Percentiles rank a stretch among this genome's conserved stretches.
Conservation (phyloP, 1,140 invertebrate species). For the Thaumetopoea pityocampa region DNA sequence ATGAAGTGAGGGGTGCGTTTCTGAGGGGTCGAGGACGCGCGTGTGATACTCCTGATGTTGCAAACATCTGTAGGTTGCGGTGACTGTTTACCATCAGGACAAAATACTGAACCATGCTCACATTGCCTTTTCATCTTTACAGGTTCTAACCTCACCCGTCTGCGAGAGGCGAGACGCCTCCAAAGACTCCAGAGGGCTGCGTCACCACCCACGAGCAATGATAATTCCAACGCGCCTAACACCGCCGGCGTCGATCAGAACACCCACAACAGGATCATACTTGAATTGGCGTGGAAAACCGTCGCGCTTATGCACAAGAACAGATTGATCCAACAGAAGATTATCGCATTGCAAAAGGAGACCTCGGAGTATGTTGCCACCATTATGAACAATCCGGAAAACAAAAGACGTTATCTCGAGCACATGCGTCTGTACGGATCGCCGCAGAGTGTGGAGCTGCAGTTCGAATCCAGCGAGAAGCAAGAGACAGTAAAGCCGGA, state of each 20-base stretch:
- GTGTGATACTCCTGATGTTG: too few relatives aligned
- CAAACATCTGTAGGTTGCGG: too few relatives aligned
- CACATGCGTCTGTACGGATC: slow-evolving; percentile 34
- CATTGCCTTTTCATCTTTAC: slow-evolving; percentile 32
- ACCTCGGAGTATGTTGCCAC: slow-evolving; percentile 56
- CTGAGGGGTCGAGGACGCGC: too few relatives aligned
- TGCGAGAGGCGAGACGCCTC: slow-evolving; percentile 52
- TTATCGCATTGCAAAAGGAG: slow-evolving; percentile 59
- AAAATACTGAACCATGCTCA: too few relatives aligned
- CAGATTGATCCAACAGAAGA: slow-evolving; percentile 62
- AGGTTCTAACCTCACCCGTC: slow-evolving; percentile 53
- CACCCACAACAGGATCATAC: slow-evolving; percentile 55
- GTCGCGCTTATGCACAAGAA: slow-evolving; percentile 64
- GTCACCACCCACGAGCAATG: slow-evolving; percentile 26
- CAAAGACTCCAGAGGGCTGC: slow-evolving; percentile 43
- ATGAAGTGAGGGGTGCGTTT: too few relatives aligned
- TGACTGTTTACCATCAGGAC: too few relatives aligned
- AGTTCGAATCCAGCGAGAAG: slow-evolving; percentile 19
- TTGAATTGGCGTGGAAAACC: slow-evolving; percentile 61
- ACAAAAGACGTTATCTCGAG: slow-evolving; percentile 46
- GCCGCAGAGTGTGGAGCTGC: too few relatives aligned
- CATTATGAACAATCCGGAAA: slow-evolving; percentile 58
- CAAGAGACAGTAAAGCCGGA: too few relatives aligned
- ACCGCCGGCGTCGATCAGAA: slow-evolving; percentile 29
- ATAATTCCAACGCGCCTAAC: slow-evolving; percentile 17